Evolutionary conservation across 2,113 vertebrate species (phyloP).

Genomic region (Nycticebus coucang): DNA sequence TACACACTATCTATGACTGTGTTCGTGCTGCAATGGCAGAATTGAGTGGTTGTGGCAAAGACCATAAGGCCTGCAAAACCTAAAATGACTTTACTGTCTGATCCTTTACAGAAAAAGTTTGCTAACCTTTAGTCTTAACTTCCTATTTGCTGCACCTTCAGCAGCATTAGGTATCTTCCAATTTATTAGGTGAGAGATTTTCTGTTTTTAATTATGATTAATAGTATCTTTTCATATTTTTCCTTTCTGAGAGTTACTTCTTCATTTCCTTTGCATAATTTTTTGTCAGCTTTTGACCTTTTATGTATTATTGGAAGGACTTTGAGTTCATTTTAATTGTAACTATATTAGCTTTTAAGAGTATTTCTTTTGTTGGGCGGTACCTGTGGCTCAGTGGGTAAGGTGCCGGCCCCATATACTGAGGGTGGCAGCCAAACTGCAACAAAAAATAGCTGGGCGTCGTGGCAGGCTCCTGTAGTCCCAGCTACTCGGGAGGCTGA

Average conservation of each 20-base stretch:
- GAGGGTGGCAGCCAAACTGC: too few relatives aligned
- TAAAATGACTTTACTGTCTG: neutral
- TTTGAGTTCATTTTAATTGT: constrained; percentile 27
- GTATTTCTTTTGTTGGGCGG: neutral
- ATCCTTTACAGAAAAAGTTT: constrained; percentile 8
- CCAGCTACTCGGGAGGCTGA: too few relatives aligned
- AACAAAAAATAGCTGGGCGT: too few relatives aligned
- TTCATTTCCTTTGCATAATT: neutral
- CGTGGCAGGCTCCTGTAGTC: too few relatives aligned
- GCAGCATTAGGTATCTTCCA: constrained; percentile 12
- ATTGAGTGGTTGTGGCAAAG: neutral
- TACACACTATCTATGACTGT: neutral
- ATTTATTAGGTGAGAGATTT: constrained; percentile 19
- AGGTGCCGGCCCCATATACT: too few relatives aligned
- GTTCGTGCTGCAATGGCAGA: neutral
- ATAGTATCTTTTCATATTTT: constrained; percentile 52
- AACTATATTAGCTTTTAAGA: neutral
- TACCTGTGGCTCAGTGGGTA: too few relatives aligned
- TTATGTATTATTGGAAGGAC: neutral
- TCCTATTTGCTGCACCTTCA: constrained; percentile 8
- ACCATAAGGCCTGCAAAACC: neutral
- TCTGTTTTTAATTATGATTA: constrained; percentile 47
- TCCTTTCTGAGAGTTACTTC: neutral
- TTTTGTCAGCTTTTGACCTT: constrained; percentile 45
- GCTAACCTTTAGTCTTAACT: constrained; percentile 20